Percentiles rank a stretch among this genome's conserved stretches.
phyloP scores from a whole-genome alignment of 2,113 vertebrate genomes.

The Talpa occidentalis region DNA sequence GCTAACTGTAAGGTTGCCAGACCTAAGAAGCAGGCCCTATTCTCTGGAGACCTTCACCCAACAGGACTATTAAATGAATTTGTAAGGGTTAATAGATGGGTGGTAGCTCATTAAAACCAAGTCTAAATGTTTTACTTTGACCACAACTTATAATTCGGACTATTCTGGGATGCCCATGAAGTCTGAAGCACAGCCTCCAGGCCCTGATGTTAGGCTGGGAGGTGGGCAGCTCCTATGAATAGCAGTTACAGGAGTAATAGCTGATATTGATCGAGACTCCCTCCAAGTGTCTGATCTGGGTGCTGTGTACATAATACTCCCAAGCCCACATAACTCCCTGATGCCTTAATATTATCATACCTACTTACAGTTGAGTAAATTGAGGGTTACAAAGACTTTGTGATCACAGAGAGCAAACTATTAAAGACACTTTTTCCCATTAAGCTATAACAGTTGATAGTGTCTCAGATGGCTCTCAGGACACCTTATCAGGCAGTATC shows the following conservation, averaged over 20 bases:
- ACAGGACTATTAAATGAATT: conserved; percentile 64
- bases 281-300: too few species aligned
- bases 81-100: conserved; percentile 41
- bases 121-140: background rate
- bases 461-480: background rate
- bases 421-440: background rate
- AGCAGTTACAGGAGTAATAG: background rate
- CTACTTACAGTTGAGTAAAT: background rate
- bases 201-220: background rate
- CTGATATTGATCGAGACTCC: background rate
- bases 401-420: background rate
- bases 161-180: background rate
- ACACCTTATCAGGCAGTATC: background rate
- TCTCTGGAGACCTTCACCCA: conserved; percentile 47
- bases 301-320: accelerated
- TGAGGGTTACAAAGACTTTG: background rate
- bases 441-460: too few species aligned
- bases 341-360: background rate
- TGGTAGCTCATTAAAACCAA: conserved; percentile 26
- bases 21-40: background rate
- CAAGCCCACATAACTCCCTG: background rate
- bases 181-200: background rate
- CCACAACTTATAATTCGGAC: conserved; percentile 26
- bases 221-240: accelerated
- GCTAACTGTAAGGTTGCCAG: conserved; percentile 51